Evolutionary conservation across 2,888 invertebrate species (phyloP).

Genomic region (Clusia tigrina): DNA sequence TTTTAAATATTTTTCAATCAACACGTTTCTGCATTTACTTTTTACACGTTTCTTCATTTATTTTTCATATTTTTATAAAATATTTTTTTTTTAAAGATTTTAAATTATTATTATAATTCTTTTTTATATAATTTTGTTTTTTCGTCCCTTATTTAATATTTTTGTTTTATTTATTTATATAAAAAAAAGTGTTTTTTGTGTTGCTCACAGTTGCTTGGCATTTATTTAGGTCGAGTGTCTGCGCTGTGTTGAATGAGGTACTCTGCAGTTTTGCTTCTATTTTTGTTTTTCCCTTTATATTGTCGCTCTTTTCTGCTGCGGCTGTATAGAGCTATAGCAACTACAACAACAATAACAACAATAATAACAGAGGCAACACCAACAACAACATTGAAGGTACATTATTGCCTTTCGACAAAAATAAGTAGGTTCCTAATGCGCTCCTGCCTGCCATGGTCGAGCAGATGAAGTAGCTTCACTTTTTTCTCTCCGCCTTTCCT

Average conservation of each 20-base stretch:
- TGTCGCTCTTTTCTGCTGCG: conserved; percentile 33
- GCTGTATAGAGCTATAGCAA: conserved; percentile 19
- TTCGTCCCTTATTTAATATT: conserved; percentile 22
- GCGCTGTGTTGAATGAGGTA: conserved; percentile 31
- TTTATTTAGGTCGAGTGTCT: conserved; percentile 50
- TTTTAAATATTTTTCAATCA: no score
- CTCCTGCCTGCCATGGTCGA: background rate
- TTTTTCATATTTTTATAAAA: no score
- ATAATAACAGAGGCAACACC: no score
- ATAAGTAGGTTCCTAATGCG: conserved; percentile 1
- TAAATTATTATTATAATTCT: no score
- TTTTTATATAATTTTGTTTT: conserved; percentile 5
- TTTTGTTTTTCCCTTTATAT: conserved; percentile 24
- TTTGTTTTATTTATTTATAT: conserved; percentile 34
- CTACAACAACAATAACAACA: no score
- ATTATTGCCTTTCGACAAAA: conserved; percentile 19
- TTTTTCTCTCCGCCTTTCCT: background rate
- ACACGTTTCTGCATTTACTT: no score
- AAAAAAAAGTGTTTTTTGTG: conserved; percentile 20
- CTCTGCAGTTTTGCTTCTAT: conserved; percentile 23
- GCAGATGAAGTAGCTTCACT: background rate
- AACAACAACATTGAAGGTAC: conserved; percentile 38
- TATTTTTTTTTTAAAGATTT: no score
- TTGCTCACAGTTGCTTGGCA: conserved; percentile 23
- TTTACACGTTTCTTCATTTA: no score